Conservation (phyloP, 2,113 vertebrate species). For the Panthera leo region DNA sequence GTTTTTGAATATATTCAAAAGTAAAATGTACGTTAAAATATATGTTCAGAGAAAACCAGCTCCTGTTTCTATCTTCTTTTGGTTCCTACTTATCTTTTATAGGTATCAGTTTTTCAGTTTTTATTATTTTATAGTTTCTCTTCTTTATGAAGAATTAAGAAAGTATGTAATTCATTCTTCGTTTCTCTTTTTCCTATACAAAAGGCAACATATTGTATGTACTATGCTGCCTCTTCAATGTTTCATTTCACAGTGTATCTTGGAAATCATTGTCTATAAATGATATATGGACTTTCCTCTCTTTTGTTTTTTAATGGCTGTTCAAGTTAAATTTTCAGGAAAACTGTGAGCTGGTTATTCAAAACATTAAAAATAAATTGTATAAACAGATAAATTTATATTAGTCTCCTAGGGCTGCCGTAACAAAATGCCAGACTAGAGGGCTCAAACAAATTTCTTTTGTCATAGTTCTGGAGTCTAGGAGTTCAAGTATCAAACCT, state of each 20-base stretch:
- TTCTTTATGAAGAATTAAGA: background rate
- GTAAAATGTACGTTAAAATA: background rate
- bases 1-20: conserved; percentile 16
- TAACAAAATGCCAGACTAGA: background rate
- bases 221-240: background rate
- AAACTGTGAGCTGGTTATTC: background rate
- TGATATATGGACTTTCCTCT: background rate
- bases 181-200: background rate
- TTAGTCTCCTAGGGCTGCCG: background rate
- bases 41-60: background rate
- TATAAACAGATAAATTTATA: background rate
- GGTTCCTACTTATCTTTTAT: background rate
- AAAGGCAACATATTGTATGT: background rate
- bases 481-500: background rate
- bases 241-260: background rate
- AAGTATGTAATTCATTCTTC: background rate
- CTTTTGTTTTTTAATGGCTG: background rate
- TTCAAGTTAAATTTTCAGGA: background rate
- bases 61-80: conserved; percentile 5
- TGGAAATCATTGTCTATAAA: background rate
- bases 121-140: background rate
- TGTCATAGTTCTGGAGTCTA: background rate
- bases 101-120: background rate
- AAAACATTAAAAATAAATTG: conserved; percentile 21
- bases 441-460: background rate